phyloP scores from a whole-genome alignment of 2,113 vertebrate genomes.

The Chloebia gouldiae region DNA sequence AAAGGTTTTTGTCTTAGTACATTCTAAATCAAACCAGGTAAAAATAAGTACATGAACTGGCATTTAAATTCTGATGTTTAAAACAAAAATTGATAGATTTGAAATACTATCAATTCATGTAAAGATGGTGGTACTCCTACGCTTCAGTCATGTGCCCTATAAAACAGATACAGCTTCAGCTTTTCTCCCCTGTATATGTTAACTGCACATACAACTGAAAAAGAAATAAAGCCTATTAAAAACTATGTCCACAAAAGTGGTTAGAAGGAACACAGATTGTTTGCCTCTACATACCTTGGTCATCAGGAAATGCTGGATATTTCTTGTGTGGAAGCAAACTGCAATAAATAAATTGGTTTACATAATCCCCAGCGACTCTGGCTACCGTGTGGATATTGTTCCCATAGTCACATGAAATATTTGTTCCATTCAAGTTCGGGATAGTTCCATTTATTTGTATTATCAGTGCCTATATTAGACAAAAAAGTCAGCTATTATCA shows the following conservation, averaged over 20 bases:
- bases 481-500: neutral
- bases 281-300: conserved; percentile 75
- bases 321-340: conserved; percentile 79
- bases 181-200: neutral
- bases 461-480: conserved; percentile 77
- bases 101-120: neutral
- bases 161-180: neutral
- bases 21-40: neutral
- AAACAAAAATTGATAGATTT: neutral
- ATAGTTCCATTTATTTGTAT: conserved; percentile 92
- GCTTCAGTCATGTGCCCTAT: neutral
- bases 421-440: conserved; percentile 84
- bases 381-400: conserved; percentile 77
- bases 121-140: neutral
- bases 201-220: neutral
- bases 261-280: neutral
- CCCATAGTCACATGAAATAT: conserved; percentile 90
- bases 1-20: neutral
- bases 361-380: conserved; percentile 79
- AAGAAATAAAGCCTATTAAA: neutral
- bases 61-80: neutral
- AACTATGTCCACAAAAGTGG: neutral
- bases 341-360: conserved; percentile 88
- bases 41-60: neutral
- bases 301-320: conserved; percentile 77